phyloP scores from a whole-genome alignment of 2,113 vertebrate genomes.

The Otolemur garnettii region DNA sequence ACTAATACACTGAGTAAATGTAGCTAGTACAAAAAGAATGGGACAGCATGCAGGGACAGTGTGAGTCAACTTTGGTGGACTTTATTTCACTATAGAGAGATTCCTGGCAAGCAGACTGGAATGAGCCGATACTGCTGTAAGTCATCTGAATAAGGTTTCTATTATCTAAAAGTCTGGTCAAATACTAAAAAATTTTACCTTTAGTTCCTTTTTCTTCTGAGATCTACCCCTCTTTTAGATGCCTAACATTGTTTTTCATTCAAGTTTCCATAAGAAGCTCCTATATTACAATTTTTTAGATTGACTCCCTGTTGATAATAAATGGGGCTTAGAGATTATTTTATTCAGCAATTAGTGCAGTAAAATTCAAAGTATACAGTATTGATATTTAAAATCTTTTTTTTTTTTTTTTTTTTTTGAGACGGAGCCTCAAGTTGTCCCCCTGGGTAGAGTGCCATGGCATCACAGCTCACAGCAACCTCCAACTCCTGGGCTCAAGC shows the following conservation, averaged over 20 bases:
- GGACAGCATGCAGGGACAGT: neutral
- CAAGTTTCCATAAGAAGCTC: neutral
- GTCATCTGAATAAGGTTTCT: neutral
- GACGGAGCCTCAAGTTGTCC: too few relatives aligned
- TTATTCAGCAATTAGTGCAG: neutral
- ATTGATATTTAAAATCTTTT: slow-evolving; percentile 1
- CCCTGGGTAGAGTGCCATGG: too few relatives aligned
- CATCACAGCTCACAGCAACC: too few relatives aligned
- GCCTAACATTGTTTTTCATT: neutral
- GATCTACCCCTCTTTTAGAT: neutral
- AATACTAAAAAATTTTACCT: neutral
- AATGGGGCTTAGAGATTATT: neutral
- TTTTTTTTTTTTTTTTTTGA: too few relatives aligned
- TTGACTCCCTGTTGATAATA: slow-evolving; percentile 23
- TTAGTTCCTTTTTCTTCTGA: neutral
- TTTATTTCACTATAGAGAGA: neutral
- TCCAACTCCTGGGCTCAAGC: too few relatives aligned
- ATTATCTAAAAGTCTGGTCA: neutral
- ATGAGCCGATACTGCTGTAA: neutral
- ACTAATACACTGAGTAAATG: neutral
- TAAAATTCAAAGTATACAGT: neutral
- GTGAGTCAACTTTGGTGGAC: neutral
- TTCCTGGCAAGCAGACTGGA: neutral
- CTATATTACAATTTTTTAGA: slow-evolving; percentile 21
- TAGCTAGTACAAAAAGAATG: neutral